These are phyloP conservation scores for Pocillopora verrucosa DNA, from an alignment of 64 coral and sea anemone genomes.

Conservation along the genomic window DNA sequence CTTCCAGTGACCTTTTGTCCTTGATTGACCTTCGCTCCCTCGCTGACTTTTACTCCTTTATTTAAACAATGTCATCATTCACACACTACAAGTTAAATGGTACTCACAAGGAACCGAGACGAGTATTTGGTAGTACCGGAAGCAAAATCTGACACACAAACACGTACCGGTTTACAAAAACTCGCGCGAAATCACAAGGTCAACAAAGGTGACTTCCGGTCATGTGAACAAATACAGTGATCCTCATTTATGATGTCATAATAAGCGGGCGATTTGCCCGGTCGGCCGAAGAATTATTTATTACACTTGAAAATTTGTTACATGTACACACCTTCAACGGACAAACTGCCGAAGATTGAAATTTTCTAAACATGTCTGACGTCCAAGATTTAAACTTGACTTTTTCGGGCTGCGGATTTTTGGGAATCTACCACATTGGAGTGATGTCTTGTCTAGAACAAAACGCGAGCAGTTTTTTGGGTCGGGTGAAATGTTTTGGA, in stretches of 20 bases:
- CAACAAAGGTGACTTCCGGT: background rate
- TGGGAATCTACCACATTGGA: slow-evolving; percentile 96
- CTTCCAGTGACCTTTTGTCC: no score
- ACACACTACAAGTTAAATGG: no score
- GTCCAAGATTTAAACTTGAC: slow-evolving; percentile 77
- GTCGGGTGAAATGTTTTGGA: slow-evolving; percentile 80
- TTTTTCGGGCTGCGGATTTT: slow-evolving; percentile 98
- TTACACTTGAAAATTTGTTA: background rate
- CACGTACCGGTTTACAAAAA: no score
- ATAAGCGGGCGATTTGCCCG: background rate
- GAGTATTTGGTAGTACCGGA: background rate
- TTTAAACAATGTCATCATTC: no score
- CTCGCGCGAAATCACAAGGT: background rate
- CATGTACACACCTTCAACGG: background rate
- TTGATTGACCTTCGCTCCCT: no score
- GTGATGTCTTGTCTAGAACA: slow-evolving; percentile 93
- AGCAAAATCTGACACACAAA: background rate
- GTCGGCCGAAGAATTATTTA: background rate
- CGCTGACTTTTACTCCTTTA: no score
- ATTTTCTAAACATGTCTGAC: slow-evolving; percentile 45
- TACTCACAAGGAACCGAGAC: no score
- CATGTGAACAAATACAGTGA: background rate
- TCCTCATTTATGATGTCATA: background rate
- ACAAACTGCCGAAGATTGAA: background rate
- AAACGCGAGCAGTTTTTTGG: slow-evolving; percentile 81